A percentile compares a stretch with the other conserved stretches of the same genome.
These are phyloP conservation scores for Rynchops niger DNA, from an alignment of 2,113 vertebrate species.

Conservation along the genomic window DNA sequence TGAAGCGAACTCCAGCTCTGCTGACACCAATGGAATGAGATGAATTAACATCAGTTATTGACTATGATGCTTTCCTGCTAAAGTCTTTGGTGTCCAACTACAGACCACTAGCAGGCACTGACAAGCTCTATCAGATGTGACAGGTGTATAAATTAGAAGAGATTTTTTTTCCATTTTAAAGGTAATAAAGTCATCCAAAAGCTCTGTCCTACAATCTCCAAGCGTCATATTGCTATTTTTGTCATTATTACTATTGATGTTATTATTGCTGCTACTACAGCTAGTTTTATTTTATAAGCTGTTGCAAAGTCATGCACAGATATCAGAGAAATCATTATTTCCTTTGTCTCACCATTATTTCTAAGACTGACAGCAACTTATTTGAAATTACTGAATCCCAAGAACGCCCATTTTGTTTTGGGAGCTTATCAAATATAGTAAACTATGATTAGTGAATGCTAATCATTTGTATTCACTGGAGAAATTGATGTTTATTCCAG, in stretches of 20 bases:
- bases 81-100: not conserved
- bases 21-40: not conserved
- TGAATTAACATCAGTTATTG: not conserved
- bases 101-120: not conserved
- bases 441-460: not conserved
- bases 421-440: not conserved
- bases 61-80: not conserved
- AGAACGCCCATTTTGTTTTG: not conserved
- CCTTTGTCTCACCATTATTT: not conserved
- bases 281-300: not conserved
- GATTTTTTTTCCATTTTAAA: not conserved
- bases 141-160: not conserved
- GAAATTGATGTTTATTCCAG: not conserved
- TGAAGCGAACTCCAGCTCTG: not conserved
- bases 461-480: constrained; percentile 11
- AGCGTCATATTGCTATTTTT: not conserved
- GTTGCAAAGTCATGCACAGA: not conserved
- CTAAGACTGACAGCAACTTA: not conserved
- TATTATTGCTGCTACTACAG: not conserved
- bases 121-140: not conserved
- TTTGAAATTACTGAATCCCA: not conserved
- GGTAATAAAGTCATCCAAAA: not conserved
- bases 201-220: not conserved
- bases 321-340: not conserved
- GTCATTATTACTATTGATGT: not conserved